These are phyloP conservation scores for Baryphthengus martii DNA, from an alignment of 2,113 vertebrate genomes.

Conservation along the genomic window DNA sequence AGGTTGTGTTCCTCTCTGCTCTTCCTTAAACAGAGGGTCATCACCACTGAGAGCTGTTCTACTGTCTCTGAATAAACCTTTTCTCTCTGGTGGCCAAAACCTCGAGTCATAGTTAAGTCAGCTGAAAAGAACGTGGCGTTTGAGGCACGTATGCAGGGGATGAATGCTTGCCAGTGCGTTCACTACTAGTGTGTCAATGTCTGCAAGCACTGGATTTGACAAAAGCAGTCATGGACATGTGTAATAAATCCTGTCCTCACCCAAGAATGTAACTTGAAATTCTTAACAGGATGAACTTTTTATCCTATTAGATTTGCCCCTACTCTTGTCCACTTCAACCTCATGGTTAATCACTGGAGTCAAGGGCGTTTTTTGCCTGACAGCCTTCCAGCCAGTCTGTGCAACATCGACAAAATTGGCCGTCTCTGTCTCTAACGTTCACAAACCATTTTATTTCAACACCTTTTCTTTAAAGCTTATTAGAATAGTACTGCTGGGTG, in stretches of 20 bases:
- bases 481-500: not conserved
- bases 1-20: not conserved
- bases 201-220: not conserved
- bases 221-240: not conserved
- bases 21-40: not conserved
- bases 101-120: not conserved
- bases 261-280: not conserved
- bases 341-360: not conserved
- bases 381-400: not conserved
- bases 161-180: not conserved
- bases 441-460: not conserved
- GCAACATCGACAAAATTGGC: not conserved
- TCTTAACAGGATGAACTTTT: not conserved
- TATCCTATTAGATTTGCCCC: not conserved
- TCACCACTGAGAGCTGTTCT: not conserved
- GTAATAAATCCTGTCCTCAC: not conserved
- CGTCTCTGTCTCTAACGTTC: not conserved
- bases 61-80: not conserved
- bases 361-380: not conserved
- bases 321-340: not conserved
- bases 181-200: not conserved
- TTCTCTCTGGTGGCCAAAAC: not conserved
- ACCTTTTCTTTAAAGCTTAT: not conserved
- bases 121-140: not conserved
- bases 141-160: not conserved